Base-by-base conservation (phyloP, 2,888 invertebrate species). In the Seladonia tumulorum region DNA sequence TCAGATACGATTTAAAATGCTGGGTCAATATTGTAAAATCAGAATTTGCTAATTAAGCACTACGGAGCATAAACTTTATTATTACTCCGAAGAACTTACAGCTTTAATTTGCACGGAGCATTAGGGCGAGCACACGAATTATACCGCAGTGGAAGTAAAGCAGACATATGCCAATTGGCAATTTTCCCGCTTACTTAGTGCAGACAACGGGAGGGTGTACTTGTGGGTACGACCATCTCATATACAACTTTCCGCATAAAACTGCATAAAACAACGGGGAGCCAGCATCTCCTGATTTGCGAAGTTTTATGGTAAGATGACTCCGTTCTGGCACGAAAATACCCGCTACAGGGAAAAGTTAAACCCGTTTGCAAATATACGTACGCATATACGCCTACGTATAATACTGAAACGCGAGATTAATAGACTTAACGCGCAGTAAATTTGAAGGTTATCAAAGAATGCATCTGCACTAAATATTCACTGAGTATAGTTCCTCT, bases 91-190 rank as follows among this genome's bases (percentile, higher is more conserved):
- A 42, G 1, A 39, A 49, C 39, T 49, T 14, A 42, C 49, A 66
- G 81, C 45, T 66, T 72, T 76, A 79, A 86, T 81, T 81, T 76
- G 57, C 66, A 60, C 68, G 35, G 16, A 29, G 45, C 49, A 78
- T 81, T 78, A 72, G 81, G 63, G 16, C 63, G 29, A n/a, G 57
- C 42, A 25, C n/a, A 42, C 45, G 57, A 86, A 82, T 82, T 86
- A 60, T 79, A 82, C 78, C 72, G 74, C 60, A 53, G 79, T 53
- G 39, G 71, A 74, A 83, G 77, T 80, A 81, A 87, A 87, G 63
- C 57, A 87, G 77, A 74, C 79, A 83, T 79, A 83, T 74, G 87
- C 83, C 87, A 87, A 87, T 87, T 87, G 87, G 81, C 83, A 87
- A 81, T 87, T 86, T 79, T 83, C 87, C 87, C 86, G 78, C 47